Base-by-base conservation (phyloP, 23 tunicate species). In the Corella eumyota region DNA sequence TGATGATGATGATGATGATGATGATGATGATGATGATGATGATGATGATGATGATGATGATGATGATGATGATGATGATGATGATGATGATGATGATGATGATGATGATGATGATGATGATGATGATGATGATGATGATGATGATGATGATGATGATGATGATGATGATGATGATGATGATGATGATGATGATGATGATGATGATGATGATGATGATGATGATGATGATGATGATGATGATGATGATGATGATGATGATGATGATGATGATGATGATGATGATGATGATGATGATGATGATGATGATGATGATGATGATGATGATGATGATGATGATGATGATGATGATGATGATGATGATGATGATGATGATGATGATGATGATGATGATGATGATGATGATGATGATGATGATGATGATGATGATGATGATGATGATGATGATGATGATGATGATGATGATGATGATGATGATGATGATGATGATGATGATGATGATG, bases 331-430 rank as follows among this genome's bases (percentile, higher is more conserved):
- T 21, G 60, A 60, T 30, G 29, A 29, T 30, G 30, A 19, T 9
- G 30, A 29, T 11, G 65, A 60, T 9, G 46, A 19, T 19, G 46
- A 31, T 31, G 46, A 7, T 29, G 46, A 27, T 9, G 9, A 30
- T 21, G 48, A 24, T 6, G 9, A 60, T 30, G n/a, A 25, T 22
- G 45, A 27, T 6, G 45, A 27, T 60, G 46, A 31, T 19, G 65
- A 60, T 25, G 52, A 19, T 53, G 28, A 29, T 9, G 48, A 11
- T 24, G 48, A 60, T 19, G 65, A 60, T 21, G 19, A 31, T 45
- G 59, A 40, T 64, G 69, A n/a, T 13, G 59, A 45, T 64, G 59
- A 45, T 64, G 17, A 9, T 44, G 20, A 60, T 13, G 30, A 45
- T 7, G 44, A 24, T 45, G 13, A 23, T 6, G 59, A 30, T 4